Evolutionary conservation across 2,888 invertebrate species (phyloP).

Genomic region (Metellina segmentata): DNA sequence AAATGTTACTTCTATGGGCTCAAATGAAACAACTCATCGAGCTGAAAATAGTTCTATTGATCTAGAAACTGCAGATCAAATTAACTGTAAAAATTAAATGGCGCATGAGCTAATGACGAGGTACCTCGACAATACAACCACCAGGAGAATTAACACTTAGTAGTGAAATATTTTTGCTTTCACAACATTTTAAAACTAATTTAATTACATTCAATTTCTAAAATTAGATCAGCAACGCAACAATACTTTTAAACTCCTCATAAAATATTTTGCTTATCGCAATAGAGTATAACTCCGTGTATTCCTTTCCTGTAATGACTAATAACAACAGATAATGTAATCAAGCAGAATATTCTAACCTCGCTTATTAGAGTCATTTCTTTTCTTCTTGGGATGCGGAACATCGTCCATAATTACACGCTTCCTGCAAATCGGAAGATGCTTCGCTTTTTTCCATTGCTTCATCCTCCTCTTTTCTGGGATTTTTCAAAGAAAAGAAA

Average conservation of each 20-base stretch:
- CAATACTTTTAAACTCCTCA: neutral
- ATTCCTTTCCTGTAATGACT: neutral
- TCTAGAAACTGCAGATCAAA: too few species aligned
- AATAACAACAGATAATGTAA: neutral
- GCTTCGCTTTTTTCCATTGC: neutral
- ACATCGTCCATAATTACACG: neutral
- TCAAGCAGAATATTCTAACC: neutral
- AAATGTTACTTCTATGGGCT: too few species aligned
- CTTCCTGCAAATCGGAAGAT: neutral
- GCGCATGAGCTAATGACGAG: too few species aligned
- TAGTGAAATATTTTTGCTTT: neutral
- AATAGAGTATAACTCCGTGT: neutral
- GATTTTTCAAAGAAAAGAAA: neutral
- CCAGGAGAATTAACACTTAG: neutral
- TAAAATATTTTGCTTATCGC: neutral
- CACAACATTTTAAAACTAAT: neutral
- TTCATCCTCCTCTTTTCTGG: neutral
- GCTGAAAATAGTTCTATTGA: too few species aligned
- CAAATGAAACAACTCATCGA: too few species aligned
- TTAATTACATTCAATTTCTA: neutral
- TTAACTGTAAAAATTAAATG: too few species aligned
- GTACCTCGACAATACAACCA: too few species aligned
- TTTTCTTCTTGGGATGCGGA: neutral
- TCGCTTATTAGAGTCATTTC: neutral
- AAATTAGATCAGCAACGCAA: neutral